These are phyloP conservation scores for Elysia crispata DNA, from an alignment of 2,888 invertebrate species.

Conservation along the genomic window DNA sequence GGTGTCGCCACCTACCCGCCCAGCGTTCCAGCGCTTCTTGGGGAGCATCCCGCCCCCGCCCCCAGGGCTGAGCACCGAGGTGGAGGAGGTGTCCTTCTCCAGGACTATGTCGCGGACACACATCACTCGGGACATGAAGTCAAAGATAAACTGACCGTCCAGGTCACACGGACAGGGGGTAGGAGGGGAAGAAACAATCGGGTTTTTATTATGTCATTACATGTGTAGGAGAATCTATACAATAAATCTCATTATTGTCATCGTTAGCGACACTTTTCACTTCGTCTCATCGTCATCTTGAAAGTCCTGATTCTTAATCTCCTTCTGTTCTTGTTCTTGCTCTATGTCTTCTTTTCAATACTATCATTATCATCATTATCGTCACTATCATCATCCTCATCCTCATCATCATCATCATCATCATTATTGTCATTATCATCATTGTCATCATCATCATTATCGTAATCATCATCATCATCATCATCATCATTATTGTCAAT, in stretches of 20 bases:
- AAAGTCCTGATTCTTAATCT: not conserved
- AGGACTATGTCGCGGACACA: constrained; percentile 62
- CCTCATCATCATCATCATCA: too few relatives aligned
- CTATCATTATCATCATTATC: too few relatives aligned
- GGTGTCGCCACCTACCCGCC: constrained; percentile 54
- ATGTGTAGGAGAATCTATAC: too few relatives aligned
- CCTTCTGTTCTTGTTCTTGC: too few relatives aligned
- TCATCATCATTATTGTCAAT: constrained; percentile 29
- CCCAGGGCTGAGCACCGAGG: constrained; percentile 13
- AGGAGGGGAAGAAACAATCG: constrained; percentile 41
- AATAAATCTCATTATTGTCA: too few relatives aligned
- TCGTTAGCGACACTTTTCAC: not conserved
- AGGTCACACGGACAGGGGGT: too few relatives aligned
- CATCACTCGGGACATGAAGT: constrained; percentile 63
- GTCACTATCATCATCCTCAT: too few relatives aligned
- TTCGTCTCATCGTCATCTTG: not conserved
- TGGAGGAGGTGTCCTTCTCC: constrained; percentile 57
- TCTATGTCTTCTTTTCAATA: too few relatives aligned
- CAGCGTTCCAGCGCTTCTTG: constrained; percentile 56
- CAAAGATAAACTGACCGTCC: constrained; percentile 71
- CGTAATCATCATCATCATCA: too few relatives aligned
- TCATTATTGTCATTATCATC: too few relatives aligned
- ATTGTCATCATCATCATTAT: too few relatives aligned
- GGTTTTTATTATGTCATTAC: too few relatives aligned
- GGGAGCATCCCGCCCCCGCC: constrained; percentile 43